A percentile compares a stretch with the other conserved stretches of the same genome.
Evolutionary conservation across 2,113 vertebrate genomes (phyloP).

Genomic region (Tetrax tetrax): DNA sequence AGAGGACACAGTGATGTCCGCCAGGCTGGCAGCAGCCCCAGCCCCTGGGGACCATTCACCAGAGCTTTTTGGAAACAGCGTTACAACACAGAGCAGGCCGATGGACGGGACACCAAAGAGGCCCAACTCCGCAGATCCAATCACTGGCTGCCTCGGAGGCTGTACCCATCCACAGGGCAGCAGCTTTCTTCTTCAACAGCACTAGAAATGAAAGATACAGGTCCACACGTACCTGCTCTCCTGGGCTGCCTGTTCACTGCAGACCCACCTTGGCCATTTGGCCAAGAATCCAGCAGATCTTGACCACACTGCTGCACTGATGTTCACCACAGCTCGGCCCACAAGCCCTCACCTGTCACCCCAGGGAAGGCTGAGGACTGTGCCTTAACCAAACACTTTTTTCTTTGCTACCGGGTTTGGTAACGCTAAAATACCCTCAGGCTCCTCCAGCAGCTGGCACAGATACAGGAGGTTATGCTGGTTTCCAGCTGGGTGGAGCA

Average conservation of each 20-base stretch:
- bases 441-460: background rate
- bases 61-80: background rate
- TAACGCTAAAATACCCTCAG: background rate
- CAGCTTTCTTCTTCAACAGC: background rate
- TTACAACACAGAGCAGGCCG: background rate
- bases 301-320: background rate
- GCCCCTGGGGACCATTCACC: background rate
- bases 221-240: background rate
- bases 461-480: background rate
- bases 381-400: background rate
- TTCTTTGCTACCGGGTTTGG: background rate
- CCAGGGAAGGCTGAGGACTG: background rate
- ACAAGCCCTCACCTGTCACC: no score
- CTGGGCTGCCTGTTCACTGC: background rate
- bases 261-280: background rate
- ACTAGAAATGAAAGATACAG: background rate
- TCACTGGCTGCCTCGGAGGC: background rate
- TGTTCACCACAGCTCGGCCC: background rate
- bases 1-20: background rate
- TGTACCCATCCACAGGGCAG: background rate
- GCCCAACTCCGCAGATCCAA: background rate
- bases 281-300: background rate
- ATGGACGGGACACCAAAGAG: background rate
- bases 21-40: background rate
- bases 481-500: background rate